phyloP scores from a whole-genome alignment of 2,888 invertebrate genomes.

The Drepana falcataria region DNA sequence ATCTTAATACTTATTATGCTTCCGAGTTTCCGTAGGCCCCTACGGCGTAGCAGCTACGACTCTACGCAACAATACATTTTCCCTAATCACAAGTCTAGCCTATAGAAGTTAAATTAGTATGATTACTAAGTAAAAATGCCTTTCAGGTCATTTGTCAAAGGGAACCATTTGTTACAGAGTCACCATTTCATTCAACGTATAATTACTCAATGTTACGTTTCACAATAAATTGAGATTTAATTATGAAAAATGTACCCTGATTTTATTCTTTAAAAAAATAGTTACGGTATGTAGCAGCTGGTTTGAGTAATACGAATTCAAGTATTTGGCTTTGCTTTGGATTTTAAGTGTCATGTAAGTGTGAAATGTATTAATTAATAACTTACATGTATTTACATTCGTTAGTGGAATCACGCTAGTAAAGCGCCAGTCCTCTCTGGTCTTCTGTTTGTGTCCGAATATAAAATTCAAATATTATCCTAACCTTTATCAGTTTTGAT shows the following conservation, averaged over 20 bases:
- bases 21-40: no score
- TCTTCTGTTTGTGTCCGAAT: no score
- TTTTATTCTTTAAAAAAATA: slow-evolving; percentile 9
- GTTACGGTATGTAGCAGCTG: neutral
- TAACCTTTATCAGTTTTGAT: no score
- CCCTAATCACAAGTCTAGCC: neutral
- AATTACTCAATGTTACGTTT: slow-evolving; percentile 31
- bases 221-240: slow-evolving; percentile 34
- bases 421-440: no score
- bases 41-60: slow-evolving; percentile 7
- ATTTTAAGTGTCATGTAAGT: no score
- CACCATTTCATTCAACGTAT: slow-evolving; percentile 36
- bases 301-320: neutral
- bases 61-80: slow-evolving; percentile 2
- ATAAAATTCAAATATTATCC: no score
- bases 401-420: no score
- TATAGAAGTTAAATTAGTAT: slow-evolving; percentile 11
- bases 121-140: slow-evolving; percentile 22
- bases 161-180: slow-evolving; percentile 42
- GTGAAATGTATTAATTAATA: no score
- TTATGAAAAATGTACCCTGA: slow-evolving; percentile 38
- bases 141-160: slow-evolving; percentile 44
- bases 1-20: no score
- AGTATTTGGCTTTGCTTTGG: no score
- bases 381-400: no score